Evolutionary conservation across 2,797 vertebrate genomes (phyloP).

Genomic region (Nothura maculosa): DNA sequence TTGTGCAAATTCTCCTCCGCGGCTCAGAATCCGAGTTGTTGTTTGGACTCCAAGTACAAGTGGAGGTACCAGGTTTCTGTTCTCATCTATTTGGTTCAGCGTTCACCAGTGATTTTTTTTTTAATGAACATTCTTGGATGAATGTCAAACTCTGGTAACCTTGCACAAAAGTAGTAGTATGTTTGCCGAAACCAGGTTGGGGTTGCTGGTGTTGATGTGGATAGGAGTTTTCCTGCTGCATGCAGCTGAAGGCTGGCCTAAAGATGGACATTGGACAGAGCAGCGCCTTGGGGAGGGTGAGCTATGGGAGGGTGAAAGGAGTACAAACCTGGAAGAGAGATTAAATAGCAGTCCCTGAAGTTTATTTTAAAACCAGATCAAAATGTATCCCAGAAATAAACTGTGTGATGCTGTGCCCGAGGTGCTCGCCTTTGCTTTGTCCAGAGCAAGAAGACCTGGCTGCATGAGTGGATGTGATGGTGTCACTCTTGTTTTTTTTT

Average conservation of each 20-base stretch:
- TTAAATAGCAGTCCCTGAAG: background rate
- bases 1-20: background rate
- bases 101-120: background rate
- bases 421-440: background rate
- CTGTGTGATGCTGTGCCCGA: background rate
- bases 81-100: background rate
- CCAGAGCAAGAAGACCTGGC: background rate
- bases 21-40: background rate
- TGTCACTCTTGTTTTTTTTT: background rate
- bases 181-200: background rate
- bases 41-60: background rate
- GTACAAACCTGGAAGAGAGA: background rate
- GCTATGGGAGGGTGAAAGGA: background rate
- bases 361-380: constrained; percentile 2
- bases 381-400: constrained; percentile 8
- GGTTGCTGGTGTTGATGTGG: background rate
- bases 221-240: background rate
- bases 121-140: background rate
- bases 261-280: background rate
- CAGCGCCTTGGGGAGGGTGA: background rate
- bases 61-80: background rate
- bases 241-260: background rate
- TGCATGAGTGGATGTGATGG: background rate
- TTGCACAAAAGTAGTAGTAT: background rate
- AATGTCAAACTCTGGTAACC: background rate